These are phyloP conservation scores for Microplitis manilae DNA, from an alignment of 2,888 invertebrate genomes.

Conservation along the genomic window DNA sequence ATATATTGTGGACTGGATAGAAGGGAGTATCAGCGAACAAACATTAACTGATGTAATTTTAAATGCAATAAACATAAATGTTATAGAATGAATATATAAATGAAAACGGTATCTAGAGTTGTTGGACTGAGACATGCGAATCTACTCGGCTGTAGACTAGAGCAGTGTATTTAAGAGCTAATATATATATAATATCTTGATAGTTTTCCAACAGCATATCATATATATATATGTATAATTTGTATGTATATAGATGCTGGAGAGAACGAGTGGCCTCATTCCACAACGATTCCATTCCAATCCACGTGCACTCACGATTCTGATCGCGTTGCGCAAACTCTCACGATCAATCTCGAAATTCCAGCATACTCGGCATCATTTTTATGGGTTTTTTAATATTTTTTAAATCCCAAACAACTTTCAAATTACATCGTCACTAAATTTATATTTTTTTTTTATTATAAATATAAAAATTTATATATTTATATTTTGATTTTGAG, in stretches of 20 bases:
- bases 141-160: too few relatives aligned
- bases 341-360: constrained; percentile 29
- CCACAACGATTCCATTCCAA: constrained; percentile 50
- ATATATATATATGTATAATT: neutral
- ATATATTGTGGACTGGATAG: too few relatives aligned
- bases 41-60: too few relatives aligned
- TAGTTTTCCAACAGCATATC: neutral
- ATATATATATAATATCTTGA: neutral
- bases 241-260: constrained; percentile 14
- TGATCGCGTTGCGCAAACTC: constrained; percentile 27
- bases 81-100: too few relatives aligned
- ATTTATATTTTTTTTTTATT: too few relatives aligned
- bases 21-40: too few relatives aligned
- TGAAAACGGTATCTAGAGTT: too few relatives aligned
- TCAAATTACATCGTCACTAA: neutral
- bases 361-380: neutral
- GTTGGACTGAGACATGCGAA: too few relatives aligned
- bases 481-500: too few relatives aligned
- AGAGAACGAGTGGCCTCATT: constrained; percentile 54
- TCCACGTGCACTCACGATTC: constrained; percentile 51
- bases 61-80: too few relatives aligned
- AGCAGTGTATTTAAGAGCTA: too few relatives aligned
- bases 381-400: neutral
- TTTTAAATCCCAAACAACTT: constrained; percentile 23
- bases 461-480: too few relatives aligned